Percentiles rank a stretch among this genome's conserved stretches.
These are phyloP conservation scores for Heliocidaris tuberculata DNA, from an alignment of 35 echinoderm and acorn worm genomes.

Conservation along the genomic window DNA sequence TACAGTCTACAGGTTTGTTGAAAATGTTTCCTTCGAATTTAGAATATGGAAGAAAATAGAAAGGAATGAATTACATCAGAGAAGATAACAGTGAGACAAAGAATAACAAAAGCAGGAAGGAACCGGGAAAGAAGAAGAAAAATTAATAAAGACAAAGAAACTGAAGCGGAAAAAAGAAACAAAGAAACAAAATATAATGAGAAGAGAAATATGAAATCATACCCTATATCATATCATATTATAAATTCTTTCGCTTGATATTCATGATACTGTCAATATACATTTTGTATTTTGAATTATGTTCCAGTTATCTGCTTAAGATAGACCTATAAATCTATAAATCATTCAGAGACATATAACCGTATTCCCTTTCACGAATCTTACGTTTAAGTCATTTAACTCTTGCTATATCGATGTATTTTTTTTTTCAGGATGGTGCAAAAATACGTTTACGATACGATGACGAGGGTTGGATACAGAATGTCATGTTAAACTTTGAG, in stretches of 20 bases:
- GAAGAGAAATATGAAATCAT: no score
- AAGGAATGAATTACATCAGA: not conserved
- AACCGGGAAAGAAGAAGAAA: not conserved
- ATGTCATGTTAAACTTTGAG: not conserved
- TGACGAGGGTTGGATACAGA: constrained; percentile 37
- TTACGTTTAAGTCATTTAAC: not conserved
- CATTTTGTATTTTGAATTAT: no score
- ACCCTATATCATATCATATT: no score
- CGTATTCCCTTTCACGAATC: no score
- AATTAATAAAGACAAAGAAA: no score
- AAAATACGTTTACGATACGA: constrained; percentile 29
- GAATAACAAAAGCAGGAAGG: not conserved
- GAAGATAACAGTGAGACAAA: not conserved
- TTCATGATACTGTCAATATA: no score
- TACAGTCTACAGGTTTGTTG: constrained; percentile 43
- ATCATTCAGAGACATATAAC: no score
- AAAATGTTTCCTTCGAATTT: not conserved
- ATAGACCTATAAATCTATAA: no score
- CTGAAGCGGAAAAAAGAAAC: no score
- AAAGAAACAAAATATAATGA: no score
- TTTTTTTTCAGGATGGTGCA: not conserved
- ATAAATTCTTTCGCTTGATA: no score
- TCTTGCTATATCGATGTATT: not conserved
- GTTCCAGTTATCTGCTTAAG: no score
- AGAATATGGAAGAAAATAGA: not conserved